These are phyloP conservation scores for Ramphastos sulfuratus DNA, from an alignment of 2,113 vertebrate genomes.

Conservation along the genomic window DNA sequence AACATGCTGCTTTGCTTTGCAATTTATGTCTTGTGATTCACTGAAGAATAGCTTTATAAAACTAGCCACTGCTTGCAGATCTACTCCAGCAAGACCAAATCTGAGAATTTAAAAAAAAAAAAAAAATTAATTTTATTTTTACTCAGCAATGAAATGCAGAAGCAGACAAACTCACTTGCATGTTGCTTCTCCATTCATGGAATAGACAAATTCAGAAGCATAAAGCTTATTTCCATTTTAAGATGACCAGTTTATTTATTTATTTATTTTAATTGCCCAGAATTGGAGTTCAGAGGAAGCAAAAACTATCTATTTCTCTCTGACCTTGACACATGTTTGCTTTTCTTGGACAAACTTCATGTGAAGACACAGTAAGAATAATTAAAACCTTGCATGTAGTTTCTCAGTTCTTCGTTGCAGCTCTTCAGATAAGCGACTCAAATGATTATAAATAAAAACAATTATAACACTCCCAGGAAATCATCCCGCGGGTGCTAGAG, in stretches of 20 bases:
- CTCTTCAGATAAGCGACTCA: not conserved
- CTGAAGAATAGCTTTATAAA: not conserved
- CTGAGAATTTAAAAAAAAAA: not conserved
- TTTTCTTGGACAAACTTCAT: slow-evolving; percentile 43
- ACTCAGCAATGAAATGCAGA: not conserved
- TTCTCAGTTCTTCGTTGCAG: not conserved
- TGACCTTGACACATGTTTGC: slow-evolving; percentile 38
- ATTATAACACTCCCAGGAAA: not conserved
- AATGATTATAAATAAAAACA: not conserved
- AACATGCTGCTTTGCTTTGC: not conserved
- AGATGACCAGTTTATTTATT: not conserved
- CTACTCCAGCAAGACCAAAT: not conserved
- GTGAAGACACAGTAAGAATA: not conserved
- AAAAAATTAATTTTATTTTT: not conserved
- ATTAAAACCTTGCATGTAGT: not conserved
- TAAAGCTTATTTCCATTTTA: slow-evolving; percentile 30
- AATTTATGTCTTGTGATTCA: not conserved
- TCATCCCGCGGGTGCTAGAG: not conserved
- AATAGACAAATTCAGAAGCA: not conserved
- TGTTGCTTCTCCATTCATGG: not conserved
- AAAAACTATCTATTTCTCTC: not conserved
- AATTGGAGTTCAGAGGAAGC: slow-evolving; percentile 48
- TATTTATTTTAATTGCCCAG: not conserved
- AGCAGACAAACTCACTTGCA: not conserved
- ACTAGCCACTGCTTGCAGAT: not conserved